Evolutionary conservation across 2,888 invertebrate genomes (phyloP).

Genomic region (Thymelicus sylvestris): DNA sequence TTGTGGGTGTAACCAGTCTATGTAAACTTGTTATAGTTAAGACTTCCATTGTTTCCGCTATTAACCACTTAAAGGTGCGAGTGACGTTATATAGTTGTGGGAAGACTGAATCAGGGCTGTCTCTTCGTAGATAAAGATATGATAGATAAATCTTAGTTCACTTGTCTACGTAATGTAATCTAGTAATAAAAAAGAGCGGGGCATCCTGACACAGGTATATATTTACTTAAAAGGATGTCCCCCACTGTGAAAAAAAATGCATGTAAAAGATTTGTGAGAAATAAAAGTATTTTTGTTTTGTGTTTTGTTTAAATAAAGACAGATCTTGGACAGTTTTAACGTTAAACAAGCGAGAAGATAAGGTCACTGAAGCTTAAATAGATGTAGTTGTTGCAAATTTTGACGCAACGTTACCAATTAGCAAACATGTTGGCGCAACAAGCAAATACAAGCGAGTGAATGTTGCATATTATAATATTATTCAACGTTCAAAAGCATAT

Average conservation of each 20-base stretch:
- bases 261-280: too few relatives aligned
- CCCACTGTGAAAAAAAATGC: too few relatives aligned
- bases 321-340: too few relatives aligned
- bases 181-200: too few relatives aligned
- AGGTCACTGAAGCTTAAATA: background rate
- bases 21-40: slow-evolving; percentile 18
- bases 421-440: background rate
- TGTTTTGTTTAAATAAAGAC: too few relatives aligned
- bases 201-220: too few relatives aligned
- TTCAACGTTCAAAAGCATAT: too few relatives aligned
- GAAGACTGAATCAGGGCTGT: slow-evolving; percentile 22
- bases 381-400: background rate
- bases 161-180: too few relatives aligned
- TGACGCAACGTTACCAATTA: background rate
- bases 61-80: slow-evolving; percentile 37
- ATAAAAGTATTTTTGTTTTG: too few relatives aligned
- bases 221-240: too few relatives aligned
- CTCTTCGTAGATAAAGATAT: background rate
- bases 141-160: too few relatives aligned
- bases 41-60: slow-evolving; percentile 31
- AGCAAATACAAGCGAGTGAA: background rate
- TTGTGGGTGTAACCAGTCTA: slow-evolving; percentile 14
- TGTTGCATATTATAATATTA: background rate
- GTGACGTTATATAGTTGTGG: slow-evolving; percentile 17
- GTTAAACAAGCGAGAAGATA: background rate